Percentiles rank a stretch among this genome's conserved stretches.
Conservation (phyloP, 2,113 vertebrate genomes). For the Hirundichthys speculiger region DNA sequence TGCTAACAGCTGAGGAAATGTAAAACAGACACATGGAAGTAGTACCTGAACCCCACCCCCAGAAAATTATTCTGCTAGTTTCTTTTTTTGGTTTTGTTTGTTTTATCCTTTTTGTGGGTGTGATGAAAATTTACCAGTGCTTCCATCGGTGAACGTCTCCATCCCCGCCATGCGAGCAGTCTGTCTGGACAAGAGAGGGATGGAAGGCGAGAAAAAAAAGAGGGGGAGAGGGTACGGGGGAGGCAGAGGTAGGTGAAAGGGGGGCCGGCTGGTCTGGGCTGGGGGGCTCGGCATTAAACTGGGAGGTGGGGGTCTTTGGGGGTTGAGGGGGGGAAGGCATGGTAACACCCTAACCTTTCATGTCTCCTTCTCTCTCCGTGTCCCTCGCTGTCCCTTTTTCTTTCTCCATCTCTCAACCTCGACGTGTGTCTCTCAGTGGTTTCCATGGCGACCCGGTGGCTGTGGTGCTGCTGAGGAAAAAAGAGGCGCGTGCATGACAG, state of each 20-base stretch:
- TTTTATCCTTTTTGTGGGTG: conserved; percentile 52
- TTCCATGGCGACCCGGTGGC: conserved; percentile 79
- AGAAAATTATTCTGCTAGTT: background rate
- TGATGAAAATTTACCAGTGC: conserved; percentile 86
- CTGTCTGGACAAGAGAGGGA: conserved; percentile 82
- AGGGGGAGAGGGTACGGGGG: conserved; percentile 52
- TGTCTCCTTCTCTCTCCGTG: conserved; percentile 47
- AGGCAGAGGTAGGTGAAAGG: conserved; percentile 74
- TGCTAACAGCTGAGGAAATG: conserved; percentile 11
- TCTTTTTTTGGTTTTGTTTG: conserved; percentile 3
- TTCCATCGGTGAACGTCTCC: conserved; percentile 90
- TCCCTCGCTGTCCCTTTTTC: conserved; percentile 71
- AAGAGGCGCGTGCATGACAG: conserved; percentile 68
- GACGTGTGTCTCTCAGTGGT: conserved; percentile 80
- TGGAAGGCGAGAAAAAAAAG: conserved; percentile 63
- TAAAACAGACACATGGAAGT: conserved; percentile 68
- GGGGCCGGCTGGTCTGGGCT: conserved; percentile 50
- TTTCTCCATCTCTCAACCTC: conserved; percentile 78
- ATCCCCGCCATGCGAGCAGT: conserved; percentile 86
- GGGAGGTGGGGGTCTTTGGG: conserved; percentile 41
- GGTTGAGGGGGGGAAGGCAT: conserved; percentile 58
- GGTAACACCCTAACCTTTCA: conserved; percentile 81
- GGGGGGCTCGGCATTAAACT: conserved; percentile 76
- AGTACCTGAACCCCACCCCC: conserved; percentile 46
- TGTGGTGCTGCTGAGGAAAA: conserved; percentile 70